Evolutionary conservation across 30 jellyfish, hydroid and myxozoan species (phyloP), one percentile per base, ranked within the genome.

Genomic region (Turritopsis rubra): DNA sequence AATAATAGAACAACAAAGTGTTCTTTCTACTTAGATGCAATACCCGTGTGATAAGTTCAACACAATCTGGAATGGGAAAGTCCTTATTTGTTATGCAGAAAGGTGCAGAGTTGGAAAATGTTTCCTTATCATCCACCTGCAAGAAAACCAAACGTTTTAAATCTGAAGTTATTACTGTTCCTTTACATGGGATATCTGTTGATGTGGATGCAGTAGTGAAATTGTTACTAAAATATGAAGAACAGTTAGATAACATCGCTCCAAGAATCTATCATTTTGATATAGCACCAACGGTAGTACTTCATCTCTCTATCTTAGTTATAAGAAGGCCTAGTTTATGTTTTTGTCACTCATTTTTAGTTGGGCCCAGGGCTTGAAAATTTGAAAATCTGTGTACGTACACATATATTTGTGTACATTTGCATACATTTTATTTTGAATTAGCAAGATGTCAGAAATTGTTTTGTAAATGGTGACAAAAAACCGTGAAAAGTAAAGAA

Each of bases 251-350:
- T 21, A 87, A 84, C n/a, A 88, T 85, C 1, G 83, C 83, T 41
- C 96, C 96, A 83, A 89, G 96, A 70, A 83, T 89, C 19, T 89
- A 76, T 80, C 96, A 89, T 79, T 89, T 89, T 74, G 96, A 89
- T 79, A 83, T 89, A 60, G 91, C 96, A 27, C 85, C 96, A 52
- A 29, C 88, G 83, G 96, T 88, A 79, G 31, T 41, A 25, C 28
- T 16, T 3, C n/a, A n/a, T n/a, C n/a, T n/a, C n/a, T n/a, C n/a
- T n/a, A n/a, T n/a, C n/a, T n/a, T n/a, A n/a, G n/a, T n/a, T n/a
- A n/a, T n/a, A n/a, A n/a, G n/a, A n/a, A n/a, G n/a, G n/a, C n/a
- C n/a, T n/a, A n/a, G n/a, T n/a, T n/a, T n/a, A n/a, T n/a, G n/a
- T n/a, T n/a, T n/a, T n/a, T n/a, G n/a, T n/a, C n/a, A n/a, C n/a